Conservation (phyloP, 2,113 vertebrate species). For the Cephalophus harveyi region DNA sequence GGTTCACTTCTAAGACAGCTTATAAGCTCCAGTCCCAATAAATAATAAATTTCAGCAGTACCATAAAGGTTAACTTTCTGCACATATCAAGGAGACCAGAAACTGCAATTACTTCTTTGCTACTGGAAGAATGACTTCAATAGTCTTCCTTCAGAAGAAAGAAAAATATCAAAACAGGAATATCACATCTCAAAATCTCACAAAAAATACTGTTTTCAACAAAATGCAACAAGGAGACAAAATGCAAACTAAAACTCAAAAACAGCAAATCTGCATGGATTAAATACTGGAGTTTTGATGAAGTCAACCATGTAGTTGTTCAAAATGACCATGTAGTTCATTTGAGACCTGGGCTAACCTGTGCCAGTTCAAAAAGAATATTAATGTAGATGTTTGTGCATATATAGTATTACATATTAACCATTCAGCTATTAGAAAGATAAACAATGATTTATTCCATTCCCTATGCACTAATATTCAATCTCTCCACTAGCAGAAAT, state of each 20-base stretch:
- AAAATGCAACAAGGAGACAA: background rate
- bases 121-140: background rate
- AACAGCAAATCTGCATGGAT: background rate
- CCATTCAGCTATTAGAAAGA: background rate
- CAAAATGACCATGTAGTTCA: background rate
- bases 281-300: background rate
- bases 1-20: background rate
- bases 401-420: background rate
- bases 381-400: background rate
- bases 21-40: background rate
- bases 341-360: background rate
- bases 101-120: conserved; percentile 1
- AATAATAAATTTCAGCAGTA: background rate
- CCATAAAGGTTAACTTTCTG: background rate
- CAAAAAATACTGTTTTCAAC: background rate
- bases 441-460: background rate
- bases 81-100: background rate
- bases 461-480: background rate
- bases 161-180: background rate
- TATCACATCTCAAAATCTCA: background rate
- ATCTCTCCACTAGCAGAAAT: background rate
- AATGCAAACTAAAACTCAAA: background rate
- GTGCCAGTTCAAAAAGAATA: background rate
- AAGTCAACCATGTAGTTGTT: background rate
- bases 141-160: background rate